phyloP scores from a whole-genome alignment of 2,113 vertebrate genomes.

The Eretmochelys imbricata region DNA sequence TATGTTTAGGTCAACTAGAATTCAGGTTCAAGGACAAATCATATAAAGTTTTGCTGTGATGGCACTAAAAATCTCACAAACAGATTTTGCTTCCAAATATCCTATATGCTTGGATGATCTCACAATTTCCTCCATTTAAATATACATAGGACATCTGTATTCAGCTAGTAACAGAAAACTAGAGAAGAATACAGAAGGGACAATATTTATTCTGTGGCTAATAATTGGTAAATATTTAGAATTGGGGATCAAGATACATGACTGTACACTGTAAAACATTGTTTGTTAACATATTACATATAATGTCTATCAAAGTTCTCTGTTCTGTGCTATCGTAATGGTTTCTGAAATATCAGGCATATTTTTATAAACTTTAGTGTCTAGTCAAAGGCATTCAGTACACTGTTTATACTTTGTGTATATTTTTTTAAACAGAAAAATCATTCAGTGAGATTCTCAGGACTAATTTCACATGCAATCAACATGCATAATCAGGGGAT shows the following conservation, averaged over 20 bases:
- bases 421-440: neutral
- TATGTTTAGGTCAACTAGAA: neutral
- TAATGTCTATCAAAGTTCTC: neutral
- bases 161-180: neutral
- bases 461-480: neutral
- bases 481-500: neutral
- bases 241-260: neutral
- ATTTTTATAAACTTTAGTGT: neutral
- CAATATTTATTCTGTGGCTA: neutral
- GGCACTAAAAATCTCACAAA: constrained; percentile 53
- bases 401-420: neutral
- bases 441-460: neutral
- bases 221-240: neutral
- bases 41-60: constrained; percentile 30
- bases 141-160: neutral
- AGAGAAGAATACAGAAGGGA: neutral
- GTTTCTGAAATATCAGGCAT: fast-evolving
- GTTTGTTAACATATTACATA: fast-evolving
- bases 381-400: neutral
- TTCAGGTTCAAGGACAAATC: constrained; percentile 10
- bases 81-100: constrained; percentile 34
- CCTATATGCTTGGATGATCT: neutral
- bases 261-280: neutral
- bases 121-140: neutral
- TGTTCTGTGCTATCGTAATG: fast-evolving